Evolutionary conservation across 2,797 vertebrate genomes (phyloP).

Genomic region (Rachycentron canadum): DNA sequence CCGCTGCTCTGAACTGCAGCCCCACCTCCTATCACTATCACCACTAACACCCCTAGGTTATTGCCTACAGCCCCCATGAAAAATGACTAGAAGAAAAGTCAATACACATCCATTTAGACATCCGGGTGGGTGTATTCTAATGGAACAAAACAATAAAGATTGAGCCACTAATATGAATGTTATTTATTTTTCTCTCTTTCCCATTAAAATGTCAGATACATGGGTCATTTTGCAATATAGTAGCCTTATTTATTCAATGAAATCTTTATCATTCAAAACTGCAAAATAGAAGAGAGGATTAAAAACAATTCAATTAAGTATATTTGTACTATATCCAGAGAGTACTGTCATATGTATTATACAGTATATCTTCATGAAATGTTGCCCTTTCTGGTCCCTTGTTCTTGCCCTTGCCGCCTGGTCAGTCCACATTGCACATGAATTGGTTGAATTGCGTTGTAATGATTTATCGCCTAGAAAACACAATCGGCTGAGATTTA

Average conservation of each 20-base stretch:
- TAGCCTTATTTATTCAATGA: neutral
- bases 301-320: no score
- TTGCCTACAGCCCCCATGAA: conserved; percentile 2
- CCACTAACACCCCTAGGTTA: neutral
- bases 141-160: neutral
- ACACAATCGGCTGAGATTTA: neutral
- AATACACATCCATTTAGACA: conserved; percentile 15
- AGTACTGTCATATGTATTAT: neutral
- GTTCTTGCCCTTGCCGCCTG: neutral
- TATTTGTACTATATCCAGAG: no score
- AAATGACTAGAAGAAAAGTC: conserved; percentile 22
- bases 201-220: conserved; percentile 1
- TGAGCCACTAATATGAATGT: neutral
- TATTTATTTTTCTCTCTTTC: neutral
- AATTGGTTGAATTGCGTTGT: neutral
- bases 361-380: neutral
- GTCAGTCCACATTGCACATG: neutral
- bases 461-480: neutral
- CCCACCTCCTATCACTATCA: neutral
- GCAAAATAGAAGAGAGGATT: no score
- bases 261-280: neutral
- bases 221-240: neutral
- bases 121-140: neutral
- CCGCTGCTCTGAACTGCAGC: neutral
- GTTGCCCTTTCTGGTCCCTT: neutral